phyloP scores from a whole-genome alignment of 1,140 invertebrate species.

The Nasonia giraulti region DNA sequence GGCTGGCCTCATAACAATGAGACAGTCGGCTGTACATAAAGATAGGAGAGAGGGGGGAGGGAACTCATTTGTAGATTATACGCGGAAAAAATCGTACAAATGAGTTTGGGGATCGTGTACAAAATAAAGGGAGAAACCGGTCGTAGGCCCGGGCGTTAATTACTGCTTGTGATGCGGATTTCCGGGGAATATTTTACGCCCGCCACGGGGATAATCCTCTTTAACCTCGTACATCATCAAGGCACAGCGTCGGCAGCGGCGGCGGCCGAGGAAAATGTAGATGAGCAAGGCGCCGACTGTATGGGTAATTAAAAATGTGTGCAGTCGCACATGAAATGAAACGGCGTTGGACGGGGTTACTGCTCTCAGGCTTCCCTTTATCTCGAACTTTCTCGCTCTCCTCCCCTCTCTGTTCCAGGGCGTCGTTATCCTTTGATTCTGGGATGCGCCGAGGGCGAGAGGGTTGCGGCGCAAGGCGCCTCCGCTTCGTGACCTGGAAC shows the following conservation, averaged over 20 bases:
- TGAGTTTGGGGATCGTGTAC: neutral
- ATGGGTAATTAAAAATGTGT: conserved; percentile 54
- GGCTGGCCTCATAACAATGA: neutral
- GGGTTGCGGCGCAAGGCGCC: neutral
- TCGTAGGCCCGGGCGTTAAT: neutral
- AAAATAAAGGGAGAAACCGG: neutral
- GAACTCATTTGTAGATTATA: neutral
- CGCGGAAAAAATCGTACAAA: neutral
- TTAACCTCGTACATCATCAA: conserved; percentile 24
- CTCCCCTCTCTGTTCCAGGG: neutral
- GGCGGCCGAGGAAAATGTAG: neutral
- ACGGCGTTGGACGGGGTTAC: conserved; percentile 44
- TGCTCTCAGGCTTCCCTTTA: conserved; percentile 47
- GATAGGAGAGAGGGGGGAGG: neutral
- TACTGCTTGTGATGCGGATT: conserved; percentile 2
- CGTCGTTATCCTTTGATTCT: conserved; percentile 53
- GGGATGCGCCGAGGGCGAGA: neutral
- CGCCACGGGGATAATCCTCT: neutral
- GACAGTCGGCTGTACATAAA: neutral
- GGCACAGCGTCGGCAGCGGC: neutral
- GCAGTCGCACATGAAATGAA: conserved; percentile 52
- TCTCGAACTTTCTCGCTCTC: conserved; percentile 23
- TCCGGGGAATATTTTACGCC: neutral
- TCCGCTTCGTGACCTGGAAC: conserved; percentile 28
- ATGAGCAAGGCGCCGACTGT: conserved; percentile 21